Conservation (phyloP, 2,888 invertebrate genomes). For the Metalampra italica region DNA sequence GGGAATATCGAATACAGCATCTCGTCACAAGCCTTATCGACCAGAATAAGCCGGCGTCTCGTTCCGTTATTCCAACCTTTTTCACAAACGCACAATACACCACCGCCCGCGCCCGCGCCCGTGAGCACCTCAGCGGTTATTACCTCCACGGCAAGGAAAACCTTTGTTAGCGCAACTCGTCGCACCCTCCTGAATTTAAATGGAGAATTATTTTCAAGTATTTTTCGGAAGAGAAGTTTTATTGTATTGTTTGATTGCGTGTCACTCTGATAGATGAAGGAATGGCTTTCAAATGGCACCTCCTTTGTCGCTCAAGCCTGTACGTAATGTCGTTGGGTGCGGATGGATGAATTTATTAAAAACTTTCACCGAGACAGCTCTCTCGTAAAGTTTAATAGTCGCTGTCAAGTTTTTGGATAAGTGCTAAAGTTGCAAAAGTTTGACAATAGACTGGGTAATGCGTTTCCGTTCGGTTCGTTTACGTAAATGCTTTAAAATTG, state of each 20-base stretch:
- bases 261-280: constrained; percentile 75
- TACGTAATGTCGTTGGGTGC: constrained; percentile 54
- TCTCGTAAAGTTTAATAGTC: constrained; percentile 57
- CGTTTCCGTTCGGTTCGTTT: constrained; percentile 33
- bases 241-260: constrained; percentile 78
- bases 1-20: too few species aligned
- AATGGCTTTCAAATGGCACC: constrained; percentile 63
- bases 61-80: constrained; percentile 52
- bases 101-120: too few species aligned
- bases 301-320: constrained; percentile 55
- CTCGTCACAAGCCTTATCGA: background rate
- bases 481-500: constrained; percentile 12
- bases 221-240: constrained; percentile 75
- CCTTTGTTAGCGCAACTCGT: constrained; percentile 61
- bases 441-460: constrained; percentile 39
- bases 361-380: constrained; percentile 52
- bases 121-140: constrained; percentile 58
- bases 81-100: constrained; percentile 50
- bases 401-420: constrained; percentile 39
- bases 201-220: constrained; percentile 77
- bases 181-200: constrained; percentile 73
- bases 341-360: constrained; percentile 69
- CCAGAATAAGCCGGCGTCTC: constrained; percentile 31
- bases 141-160: constrained; percentile 42
- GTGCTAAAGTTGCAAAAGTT: constrained; percentile 44